A percentile compares a stretch with the other conserved stretches of the same genome.
Evolutionary conservation across 2,888 invertebrate genomes (phyloP).

Genomic region (Drosophila borealis): DNA sequence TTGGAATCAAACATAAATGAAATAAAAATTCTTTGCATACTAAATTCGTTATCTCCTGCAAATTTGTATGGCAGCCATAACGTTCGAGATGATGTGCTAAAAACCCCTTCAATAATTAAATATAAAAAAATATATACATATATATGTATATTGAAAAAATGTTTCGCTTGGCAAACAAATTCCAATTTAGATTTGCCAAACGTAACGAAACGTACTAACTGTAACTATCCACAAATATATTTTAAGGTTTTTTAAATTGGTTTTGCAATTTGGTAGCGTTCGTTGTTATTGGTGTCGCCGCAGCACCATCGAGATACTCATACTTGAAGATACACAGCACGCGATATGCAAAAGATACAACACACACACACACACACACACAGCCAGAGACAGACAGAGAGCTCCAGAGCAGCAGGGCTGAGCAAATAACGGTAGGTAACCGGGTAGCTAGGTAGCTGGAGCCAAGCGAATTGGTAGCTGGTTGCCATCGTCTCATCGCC

Average conservation of each 20-base stretch:
- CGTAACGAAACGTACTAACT: slow-evolving; percentile 39
- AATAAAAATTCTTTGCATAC: slow-evolving; percentile 45
- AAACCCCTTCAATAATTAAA: slow-evolving; percentile 54
- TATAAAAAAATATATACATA: slow-evolving; percentile 39
- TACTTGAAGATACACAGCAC: slow-evolving; percentile 69
- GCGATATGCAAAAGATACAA: slow-evolving; percentile 73
- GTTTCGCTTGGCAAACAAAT: slow-evolving; percentile 39
- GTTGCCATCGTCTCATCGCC: slow-evolving; percentile 36
- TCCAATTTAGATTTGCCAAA: slow-evolving; percentile 57
- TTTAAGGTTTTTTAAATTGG: slow-evolving; percentile 68
- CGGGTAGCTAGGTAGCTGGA: slow-evolving; percentile 19
- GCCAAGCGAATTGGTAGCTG: slow-evolving; percentile 42
- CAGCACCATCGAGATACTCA: slow-evolving; percentile 67
- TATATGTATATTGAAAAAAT: slow-evolving; percentile 35
- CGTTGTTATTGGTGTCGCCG: slow-evolving; percentile 50
- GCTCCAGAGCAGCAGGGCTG: slow-evolving; percentile 23
- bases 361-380: slow-evolving; percentile 19
- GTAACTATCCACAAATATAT: slow-evolving; percentile 60
- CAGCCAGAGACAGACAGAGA: slow-evolving; percentile 20
- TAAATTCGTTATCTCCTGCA: slow-evolving; percentile 55
- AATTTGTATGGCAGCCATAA: slow-evolving; percentile 6
- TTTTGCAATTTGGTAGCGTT: slow-evolving; percentile 64
- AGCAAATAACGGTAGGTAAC: slow-evolving; percentile 69
- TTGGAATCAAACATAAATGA: slow-evolving; percentile 36
- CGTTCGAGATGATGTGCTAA: slow-evolving; percentile 18